A percentile compares a stretch with the other conserved stretches of the same genome.
These are phyloP conservation scores for Stercorarius parasiticus DNA, from an alignment of 2,113 vertebrate species.

Conservation along the genomic window DNA sequence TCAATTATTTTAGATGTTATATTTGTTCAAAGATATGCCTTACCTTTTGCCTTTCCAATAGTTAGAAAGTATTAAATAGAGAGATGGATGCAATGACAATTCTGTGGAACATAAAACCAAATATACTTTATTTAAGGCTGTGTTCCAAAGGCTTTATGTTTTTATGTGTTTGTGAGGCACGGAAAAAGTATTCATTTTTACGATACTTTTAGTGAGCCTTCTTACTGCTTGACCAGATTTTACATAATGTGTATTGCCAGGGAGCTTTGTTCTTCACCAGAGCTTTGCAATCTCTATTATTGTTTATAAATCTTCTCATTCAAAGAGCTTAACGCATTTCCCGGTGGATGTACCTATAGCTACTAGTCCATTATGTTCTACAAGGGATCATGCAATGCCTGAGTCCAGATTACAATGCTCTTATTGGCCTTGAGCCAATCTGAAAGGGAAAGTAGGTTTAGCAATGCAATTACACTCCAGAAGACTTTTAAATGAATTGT, in stretches of 20 bases:
- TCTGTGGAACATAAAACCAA: not conserved
- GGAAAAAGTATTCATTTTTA: not conserved
- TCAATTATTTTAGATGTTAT: not conserved
- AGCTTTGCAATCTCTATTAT: not conserved
- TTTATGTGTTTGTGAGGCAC: not conserved
- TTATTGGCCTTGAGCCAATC: not conserved
- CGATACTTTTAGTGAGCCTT: not conserved
- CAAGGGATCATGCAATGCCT: not conserved
- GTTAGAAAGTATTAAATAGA: not conserved
- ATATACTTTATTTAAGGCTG: not conserved
- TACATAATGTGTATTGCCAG: not conserved
- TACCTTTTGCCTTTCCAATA: not conserved
- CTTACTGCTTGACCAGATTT: not conserved
- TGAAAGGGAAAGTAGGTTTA: not conserved
- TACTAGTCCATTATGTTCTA: not conserved
- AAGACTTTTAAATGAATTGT: not conserved
- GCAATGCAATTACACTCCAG: not conserved
- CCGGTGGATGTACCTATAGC: not conserved
- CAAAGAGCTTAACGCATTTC: not conserved
- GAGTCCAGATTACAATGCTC: not conserved
- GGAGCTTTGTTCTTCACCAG: not conserved
- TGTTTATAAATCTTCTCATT: not conserved
- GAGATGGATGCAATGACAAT: not conserved
- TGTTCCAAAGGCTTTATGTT: not conserved
- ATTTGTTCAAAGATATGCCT: not conserved